A percentile compares a stretch with the other conserved stretches of the same genome.
phyloP scores from a whole-genome alignment of 2,113 vertebrate species.

The Tauraco erythrolophus region DNA sequence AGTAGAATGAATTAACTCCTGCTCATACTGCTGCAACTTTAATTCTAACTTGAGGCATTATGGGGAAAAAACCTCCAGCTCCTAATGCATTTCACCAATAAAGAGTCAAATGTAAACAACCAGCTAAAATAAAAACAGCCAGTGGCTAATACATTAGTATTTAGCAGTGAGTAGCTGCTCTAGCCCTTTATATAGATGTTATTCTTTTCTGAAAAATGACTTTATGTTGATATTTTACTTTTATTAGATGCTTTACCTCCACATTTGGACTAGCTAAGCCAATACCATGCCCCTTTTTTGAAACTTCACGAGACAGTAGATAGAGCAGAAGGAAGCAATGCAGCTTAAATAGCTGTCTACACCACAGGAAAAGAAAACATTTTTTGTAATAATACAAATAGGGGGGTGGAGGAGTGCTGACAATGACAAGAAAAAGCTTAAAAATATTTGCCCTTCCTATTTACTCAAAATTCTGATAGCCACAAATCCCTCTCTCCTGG shows the following conservation, averaged over 20 bases:
- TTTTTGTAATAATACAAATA: neutral
- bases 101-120: neutral
- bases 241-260: neutral
- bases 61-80: neutral
- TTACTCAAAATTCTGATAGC: neutral
- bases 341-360: neutral
- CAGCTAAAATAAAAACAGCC: neutral
- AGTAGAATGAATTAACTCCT: slow-evolving; percentile 74
- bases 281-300: rapidly evolving
- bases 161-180: neutral
- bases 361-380: neutral
- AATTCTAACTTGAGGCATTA: slow-evolving; percentile 65
- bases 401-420: rapidly evolving
- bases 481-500: neutral
- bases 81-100: neutral
- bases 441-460: neutral
- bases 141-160: neutral
- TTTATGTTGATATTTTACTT: neutral
- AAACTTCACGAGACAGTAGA: neutral
- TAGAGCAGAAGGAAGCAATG: neutral
- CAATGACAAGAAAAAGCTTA: neutral
- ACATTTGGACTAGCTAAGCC: neutral
- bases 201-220: neutral
- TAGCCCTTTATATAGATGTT: neutral
- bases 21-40: slow-evolving; percentile 54